Conservation (phyloP, 2,888 invertebrate genomes). For the Meiosimyza decipiens region DNA sequence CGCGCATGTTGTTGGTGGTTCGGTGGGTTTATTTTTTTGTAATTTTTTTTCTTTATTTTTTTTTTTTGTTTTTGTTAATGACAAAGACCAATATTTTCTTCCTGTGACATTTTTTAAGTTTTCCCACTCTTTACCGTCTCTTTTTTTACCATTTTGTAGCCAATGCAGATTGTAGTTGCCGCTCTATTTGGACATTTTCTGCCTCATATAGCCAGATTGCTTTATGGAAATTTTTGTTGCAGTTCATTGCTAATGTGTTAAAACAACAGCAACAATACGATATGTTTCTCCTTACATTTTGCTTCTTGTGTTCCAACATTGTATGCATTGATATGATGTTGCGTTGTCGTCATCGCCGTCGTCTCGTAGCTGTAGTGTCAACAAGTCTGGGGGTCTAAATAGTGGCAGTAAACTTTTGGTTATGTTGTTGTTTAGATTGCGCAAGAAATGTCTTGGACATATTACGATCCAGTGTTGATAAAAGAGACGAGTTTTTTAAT, state of each 20-base stretch:
- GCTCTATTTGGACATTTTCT: slow-evolving; percentile 30
- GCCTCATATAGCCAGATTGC: slow-evolving; percentile 40
- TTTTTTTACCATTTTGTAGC: slow-evolving; percentile 27
- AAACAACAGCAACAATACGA: slow-evolving; percentile 40
- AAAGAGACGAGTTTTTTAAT: too few species aligned
- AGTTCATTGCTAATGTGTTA: slow-evolving; percentile 64
- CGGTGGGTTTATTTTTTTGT: slow-evolving; percentile 16
- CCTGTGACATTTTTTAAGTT: slow-evolving; percentile 63
- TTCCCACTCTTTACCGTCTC: slow-evolving; percentile 37
- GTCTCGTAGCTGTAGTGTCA: neutral
- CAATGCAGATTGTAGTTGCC: slow-evolving; percentile 23
- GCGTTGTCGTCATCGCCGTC: too few species aligned
- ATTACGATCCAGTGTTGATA: too few species aligned
- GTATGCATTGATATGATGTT: too few species aligned
- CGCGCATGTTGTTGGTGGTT: slow-evolving; percentile 23
- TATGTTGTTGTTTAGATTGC: neutral
- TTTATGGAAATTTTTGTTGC: slow-evolving; percentile 65
- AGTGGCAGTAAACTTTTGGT: neutral
- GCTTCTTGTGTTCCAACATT: too few species aligned
- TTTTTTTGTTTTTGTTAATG: slow-evolving; percentile 59
- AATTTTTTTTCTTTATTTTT: slow-evolving; percentile 37
- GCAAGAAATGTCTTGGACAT: too few species aligned
- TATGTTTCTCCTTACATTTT: neutral
- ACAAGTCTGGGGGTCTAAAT: slow-evolving; percentile 12
- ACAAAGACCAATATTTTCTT: slow-evolving; percentile 65